These are phyloP conservation scores for Drosophila lowei DNA, from an alignment of 1,140 invertebrate genomes.

Conservation along the genomic window DNA sequence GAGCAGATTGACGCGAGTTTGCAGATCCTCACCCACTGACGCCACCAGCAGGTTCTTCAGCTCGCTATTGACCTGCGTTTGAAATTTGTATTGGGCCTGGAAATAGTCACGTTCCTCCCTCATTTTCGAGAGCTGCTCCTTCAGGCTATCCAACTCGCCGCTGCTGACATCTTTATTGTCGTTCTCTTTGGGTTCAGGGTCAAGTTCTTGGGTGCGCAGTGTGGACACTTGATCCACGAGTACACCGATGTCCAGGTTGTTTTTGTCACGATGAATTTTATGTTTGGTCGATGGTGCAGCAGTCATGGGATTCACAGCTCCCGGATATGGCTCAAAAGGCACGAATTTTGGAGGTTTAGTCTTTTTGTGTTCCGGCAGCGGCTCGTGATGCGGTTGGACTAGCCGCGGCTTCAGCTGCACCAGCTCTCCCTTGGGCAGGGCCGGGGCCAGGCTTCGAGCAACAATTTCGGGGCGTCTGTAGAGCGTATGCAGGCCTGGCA, in stretches of 20 bases:
- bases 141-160: slow-evolving; percentile 57
- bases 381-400: slow-evolving; percentile 22
- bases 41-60: slow-evolving; percentile 96
- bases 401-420: slow-evolving; percentile 69
- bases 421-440: slow-evolving; percentile 72
- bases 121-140: slow-evolving; percentile 77
- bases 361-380: slow-evolving; percentile 83
- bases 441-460: slow-evolving; percentile 61
- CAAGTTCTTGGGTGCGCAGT: slow-evolving; percentile 85
- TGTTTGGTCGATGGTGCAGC: slow-evolving; percentile 68
- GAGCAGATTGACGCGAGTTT: slow-evolving; percentile 93
- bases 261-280: slow-evolving; percentile 71
- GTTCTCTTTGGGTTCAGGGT: slow-evolving; percentile 27
- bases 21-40: slow-evolving; percentile 96
- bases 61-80: slow-evolving; percentile 94
- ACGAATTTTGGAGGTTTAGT: slow-evolving; percentile 92
- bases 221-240: slow-evolving; percentile 88
- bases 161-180: not conserved
- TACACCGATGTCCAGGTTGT: slow-evolving; percentile 88
- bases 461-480: slow-evolving; percentile 65
- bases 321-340: slow-evolving; percentile 94
- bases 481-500: slow-evolving; percentile 70
- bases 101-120: slow-evolving; percentile 87
- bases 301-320: slow-evolving; percentile 90
- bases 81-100: slow-evolving; percentile 89